phyloP scores from a whole-genome alignment of 2,797 vertebrate genomes.

The Acipenser oxyrinchus region DNA sequence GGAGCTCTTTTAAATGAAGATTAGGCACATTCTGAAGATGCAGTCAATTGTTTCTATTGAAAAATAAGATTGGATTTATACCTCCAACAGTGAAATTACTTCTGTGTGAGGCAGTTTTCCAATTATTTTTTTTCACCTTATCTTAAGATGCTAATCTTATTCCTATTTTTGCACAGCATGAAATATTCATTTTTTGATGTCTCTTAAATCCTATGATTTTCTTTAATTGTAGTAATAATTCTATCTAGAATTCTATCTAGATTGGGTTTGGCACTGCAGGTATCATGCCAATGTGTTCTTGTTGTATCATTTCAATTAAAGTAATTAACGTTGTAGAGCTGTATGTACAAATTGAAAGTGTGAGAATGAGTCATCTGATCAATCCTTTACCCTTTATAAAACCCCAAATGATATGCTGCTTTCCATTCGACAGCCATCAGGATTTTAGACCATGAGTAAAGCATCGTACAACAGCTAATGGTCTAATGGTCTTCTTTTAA shows the following conservation, averaged over 20 bases:
- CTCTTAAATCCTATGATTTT: conserved; percentile 24
- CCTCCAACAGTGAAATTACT: conserved; percentile 7
- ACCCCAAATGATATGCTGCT: not conserved
- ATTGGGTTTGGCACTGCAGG: conserved; percentile 18
- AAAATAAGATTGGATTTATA: conserved; percentile 10
- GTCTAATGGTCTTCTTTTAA: no score
- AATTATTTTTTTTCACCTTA: conserved; percentile 9
- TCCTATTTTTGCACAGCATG: conserved; percentile 19
- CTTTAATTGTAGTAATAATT: not conserved
- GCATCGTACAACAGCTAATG: no score
- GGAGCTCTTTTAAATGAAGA: not conserved
- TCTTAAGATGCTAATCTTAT: conserved; percentile 20
- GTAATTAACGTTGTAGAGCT: conserved; percentile 17
- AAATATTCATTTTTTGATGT: conserved; percentile 25
- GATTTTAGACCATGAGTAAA: no score
- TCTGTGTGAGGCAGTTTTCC: conserved; percentile 1
- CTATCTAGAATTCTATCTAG: not conserved
- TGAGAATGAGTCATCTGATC: conserved; percentile 26
- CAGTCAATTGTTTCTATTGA: conserved; percentile 7
- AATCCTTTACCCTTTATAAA: not conserved
- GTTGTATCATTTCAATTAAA: conserved; percentile 13
- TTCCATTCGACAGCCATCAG: no score
- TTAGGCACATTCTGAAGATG: not conserved
- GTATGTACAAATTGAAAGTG: conserved; percentile 10
- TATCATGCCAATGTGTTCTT: not conserved